Percentiles rank a stretch among this genome's conserved stretches.
These are phyloP conservation scores for Eira barbara DNA, from an alignment of 2,113 vertebrate genomes.

Conservation along the genomic window DNA sequence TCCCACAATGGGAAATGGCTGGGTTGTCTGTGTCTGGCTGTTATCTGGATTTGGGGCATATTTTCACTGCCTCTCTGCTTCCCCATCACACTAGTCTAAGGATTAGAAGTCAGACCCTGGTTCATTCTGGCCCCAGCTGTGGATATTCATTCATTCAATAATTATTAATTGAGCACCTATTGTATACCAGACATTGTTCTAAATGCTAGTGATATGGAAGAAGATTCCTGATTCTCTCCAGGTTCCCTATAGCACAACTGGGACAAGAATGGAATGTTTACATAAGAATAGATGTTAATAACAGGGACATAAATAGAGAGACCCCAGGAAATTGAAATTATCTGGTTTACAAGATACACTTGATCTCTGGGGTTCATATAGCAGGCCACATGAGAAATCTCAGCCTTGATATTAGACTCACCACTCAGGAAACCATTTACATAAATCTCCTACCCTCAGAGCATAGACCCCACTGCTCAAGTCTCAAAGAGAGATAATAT, in stretches of 20 bases:
- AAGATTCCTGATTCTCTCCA: not conserved
- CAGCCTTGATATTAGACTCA: not conserved
- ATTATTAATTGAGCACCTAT: not conserved
- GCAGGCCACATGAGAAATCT: conserved; percentile 44
- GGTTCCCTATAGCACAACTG: not conserved
- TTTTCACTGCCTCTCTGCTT: not conserved
- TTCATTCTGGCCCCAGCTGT: not conserved
- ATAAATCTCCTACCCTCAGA: conserved; percentile 15
- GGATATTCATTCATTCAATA: not conserved
- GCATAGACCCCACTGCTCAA: not conserved
- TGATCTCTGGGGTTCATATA: not conserved
- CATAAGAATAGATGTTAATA: not conserved
- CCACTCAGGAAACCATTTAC: not conserved
- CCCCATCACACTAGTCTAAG: not conserved
- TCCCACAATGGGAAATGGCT: not conserved
- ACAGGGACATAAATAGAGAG: not conserved
- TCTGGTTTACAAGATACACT: conserved; percentile 33
- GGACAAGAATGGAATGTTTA: conserved; percentile 7
- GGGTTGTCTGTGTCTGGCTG: not conserved
- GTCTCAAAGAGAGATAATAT: conserved; percentile 4
- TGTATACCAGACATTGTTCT: not conserved
- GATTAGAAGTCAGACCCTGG: not conserved
- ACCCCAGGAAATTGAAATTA: conserved; percentile 32
- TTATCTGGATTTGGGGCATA: not conserved
- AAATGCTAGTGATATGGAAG: not conserved